Base-by-base conservation (phyloP, 64 coral and sea anemone species). In the Trachythela sp. region DNA sequence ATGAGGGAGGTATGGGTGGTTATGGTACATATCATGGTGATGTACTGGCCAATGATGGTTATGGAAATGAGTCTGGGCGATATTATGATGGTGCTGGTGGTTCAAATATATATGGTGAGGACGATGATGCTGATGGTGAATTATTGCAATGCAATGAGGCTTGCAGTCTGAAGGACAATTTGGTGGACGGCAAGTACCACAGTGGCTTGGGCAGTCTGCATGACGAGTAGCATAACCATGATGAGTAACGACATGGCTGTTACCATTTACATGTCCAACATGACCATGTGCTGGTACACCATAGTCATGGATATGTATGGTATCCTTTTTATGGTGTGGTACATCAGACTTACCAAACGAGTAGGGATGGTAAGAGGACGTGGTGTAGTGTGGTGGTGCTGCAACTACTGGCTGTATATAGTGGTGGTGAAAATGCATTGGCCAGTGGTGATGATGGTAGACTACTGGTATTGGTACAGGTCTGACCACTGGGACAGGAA, bases 71-170 rank as follows among this genome's bases (percentile, higher is more conserved):
- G 75, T 80, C 33, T 80, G 31, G 14, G 75, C 75, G 20, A 13
- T 80, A 80, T 80, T 15, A 39, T 80, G 75, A 35, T 80, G 75
- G 37, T 80, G 75, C 13, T 80, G 9, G 30, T 80, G 75, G 75
- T 80, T 80, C 33, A 35, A n/a, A 39, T 34, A 80, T 10, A 80
- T 18, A 35, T 80, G 75, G 13, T 80, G 75, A 80, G 75, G 75
- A 4, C 33, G 75, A 38, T 80, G 75, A 30, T 80, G 75, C 20
- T 80, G 75, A 80, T 80, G 75, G 37, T 80, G 75, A 80, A 80
- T 80, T 34, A 80, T 80, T 37, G 75, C 4, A 29, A 80, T 20
- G 35, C 75, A 80, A 29, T 36, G 30, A 15, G 75, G 75, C 20
- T 35, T 35, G 20, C 75, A 80, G 33, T 39, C 17, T 34, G 33